Evolutionary conservation across 2,888 invertebrate genomes (phyloP).

Genomic region (Hoplodrina ambigua): DNA sequence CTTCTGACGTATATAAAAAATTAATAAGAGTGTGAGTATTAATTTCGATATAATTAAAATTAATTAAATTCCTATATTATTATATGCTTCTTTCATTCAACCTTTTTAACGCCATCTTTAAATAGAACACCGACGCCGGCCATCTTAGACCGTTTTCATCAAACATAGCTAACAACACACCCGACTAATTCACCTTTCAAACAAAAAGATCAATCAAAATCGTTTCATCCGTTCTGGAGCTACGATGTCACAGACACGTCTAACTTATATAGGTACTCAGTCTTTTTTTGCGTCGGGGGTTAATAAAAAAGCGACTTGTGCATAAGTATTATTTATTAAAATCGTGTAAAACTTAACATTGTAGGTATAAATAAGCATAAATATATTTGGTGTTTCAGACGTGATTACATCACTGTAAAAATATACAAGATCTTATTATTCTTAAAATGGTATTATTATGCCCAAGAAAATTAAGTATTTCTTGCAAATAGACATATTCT

Average conservation of each 20-base stretch:
- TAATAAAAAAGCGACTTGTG: constrained; percentile 27
- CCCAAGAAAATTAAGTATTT: background rate
- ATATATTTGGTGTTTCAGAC: constrained; percentile 73
- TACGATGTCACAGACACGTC: no score
- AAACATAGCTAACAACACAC: no score
- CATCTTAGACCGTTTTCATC: no score
- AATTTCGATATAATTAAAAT: constrained; percentile 58
- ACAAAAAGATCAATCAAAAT: no score
- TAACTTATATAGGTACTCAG: no score
- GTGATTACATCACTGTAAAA: constrained; percentile 73
- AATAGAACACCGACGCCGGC: constrained; percentile 15
- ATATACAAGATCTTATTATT: constrained; percentile 21
- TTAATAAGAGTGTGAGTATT: constrained; percentile 65
- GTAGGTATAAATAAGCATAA: constrained; percentile 61
- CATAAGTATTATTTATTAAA: constrained; percentile 64
- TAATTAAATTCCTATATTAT: constrained; percentile 68
- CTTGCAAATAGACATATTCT: background rate
- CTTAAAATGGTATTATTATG: constrained; percentile 19
- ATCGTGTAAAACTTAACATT: constrained; percentile 69
- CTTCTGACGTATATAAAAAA: constrained; percentile 55
- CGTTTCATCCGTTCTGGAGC: no score
- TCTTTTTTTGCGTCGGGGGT: no score
- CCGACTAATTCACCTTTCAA: no score
- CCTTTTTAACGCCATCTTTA: background rate
- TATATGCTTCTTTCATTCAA: constrained; percentile 26